Base-by-base conservation (phyloP, 1,140 invertebrate genomes). In the Trinorchestia longiramus region DNA sequence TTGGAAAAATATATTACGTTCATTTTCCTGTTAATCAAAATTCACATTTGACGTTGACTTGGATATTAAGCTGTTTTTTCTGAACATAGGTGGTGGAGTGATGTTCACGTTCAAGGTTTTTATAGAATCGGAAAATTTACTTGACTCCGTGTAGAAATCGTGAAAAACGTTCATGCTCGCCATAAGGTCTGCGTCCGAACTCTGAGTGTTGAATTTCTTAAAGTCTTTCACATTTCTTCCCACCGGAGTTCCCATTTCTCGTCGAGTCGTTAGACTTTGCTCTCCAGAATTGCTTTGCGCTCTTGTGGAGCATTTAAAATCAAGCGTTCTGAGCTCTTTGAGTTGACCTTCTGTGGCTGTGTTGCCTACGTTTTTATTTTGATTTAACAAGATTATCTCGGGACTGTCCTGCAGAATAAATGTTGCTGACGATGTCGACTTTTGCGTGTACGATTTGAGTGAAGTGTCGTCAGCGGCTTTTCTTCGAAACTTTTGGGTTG, bases 71-170 rank as follows among this genome's bases (percentile, higher is more conserved):
- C 62, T 77, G 62, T 94, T 44, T 45, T 94, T 94, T 47, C 92
- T 94, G 40, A 94, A 94, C 92, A 94, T 94, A 23, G 44, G 44
- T 43, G 92, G 92, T 43, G 92, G 92, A 42, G 92, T 94, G 4
- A 94, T 94, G 44, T 47, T 94, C 3, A 94, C 92, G 40, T 47
- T 47, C 92, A 94, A 45, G 41, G 88, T 90, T 90, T 90, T 90
- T 41, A 41, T 90, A 11, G 88, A 90, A 36, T 90, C 88, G 41
- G n/a, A 41, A 36, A 90, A 90, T 15, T 90, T 90, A 41, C 41
- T 43, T 42, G 28, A 41, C 36, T 90, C 88, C 0, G 88, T 8
- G 28, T 90, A 90, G 36, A 90, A 90, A 90, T 90, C 43, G 15
- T 90, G 88, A 42, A 90, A 90, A 90, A 90, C 88, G 43, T 90